Evolutionary conservation across 2,797 vertebrate genomes (phyloP), one percentile per base, ranked within the genome.

Genomic region (Bradypus variegatus): DNA sequence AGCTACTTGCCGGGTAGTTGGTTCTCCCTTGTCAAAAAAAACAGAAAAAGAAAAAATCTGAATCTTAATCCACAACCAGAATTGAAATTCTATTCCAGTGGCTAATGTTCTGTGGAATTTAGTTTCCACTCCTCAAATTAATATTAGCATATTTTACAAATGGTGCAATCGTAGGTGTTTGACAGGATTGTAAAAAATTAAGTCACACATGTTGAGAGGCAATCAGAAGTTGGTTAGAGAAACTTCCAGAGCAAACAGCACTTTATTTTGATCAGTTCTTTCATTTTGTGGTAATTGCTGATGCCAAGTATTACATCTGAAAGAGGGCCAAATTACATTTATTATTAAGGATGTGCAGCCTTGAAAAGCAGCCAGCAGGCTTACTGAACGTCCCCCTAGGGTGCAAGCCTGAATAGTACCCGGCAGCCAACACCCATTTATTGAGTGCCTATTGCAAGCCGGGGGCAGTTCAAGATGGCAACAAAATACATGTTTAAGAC

Each of bases 241-340:
- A 93, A 50, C 36, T 88, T 89, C n/a, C 87, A 91, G 95, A 97
- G 94, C 87, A 93, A 94, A 95, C 67, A 94, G 97, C 97, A 97
- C 96, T 97, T 97, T 97, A 96, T 97, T 95, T 96, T 95, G 88
- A 93, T 77, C 55, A 89, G 23, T 77, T 33, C 83, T 89, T 95
- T 94, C 36, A 27, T 93, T 95, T 85, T 33, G 55, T n/a, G 38
- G 21, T 95, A 77, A 95, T 91, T 89, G 85, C 87, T 88, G 93
- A 92, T 89, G 94, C 92, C 94, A 95, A 93, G 70, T 65, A 19
- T 89, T 93, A 64, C 62, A 13, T 92, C 58, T 87, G 84, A 90
- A 94, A 93, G 69, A 73, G 55, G 83, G 15, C 6, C 53, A n/a
- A 5, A 25, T 53, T 60, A 12, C 2, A 15, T 70, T 85, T 58